These are phyloP conservation scores for Todiramphus chloris DNA, from an alignment of 2,113 vertebrate species.

Conservation along the genomic window DNA sequence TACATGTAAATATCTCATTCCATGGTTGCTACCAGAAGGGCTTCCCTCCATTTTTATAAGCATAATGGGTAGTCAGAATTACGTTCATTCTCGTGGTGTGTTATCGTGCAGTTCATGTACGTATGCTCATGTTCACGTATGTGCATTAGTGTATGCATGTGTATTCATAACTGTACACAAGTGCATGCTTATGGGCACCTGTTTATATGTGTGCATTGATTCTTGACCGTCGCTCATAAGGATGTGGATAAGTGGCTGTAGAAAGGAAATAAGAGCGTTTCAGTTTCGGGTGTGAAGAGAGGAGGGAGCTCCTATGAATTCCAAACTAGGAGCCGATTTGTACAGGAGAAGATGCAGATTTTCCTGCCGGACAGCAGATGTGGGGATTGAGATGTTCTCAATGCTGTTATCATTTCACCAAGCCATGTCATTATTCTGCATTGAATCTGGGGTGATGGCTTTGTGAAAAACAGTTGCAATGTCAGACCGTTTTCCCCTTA, in stretches of 20 bases:
- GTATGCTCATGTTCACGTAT: neutral
- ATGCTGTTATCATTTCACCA: neutral
- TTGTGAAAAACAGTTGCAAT: neutral
- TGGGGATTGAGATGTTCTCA: neutral
- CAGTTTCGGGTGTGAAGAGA: neutral
- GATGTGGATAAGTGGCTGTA: neutral
- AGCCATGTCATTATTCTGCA: neutral
- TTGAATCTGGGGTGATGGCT: neutral
- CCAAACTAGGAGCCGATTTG: neutral
- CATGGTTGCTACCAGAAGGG: neutral
- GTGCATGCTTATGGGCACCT: neutral
- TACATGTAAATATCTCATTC: neutral
- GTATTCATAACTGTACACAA: neutral
- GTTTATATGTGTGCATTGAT: neutral
- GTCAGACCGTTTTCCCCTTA: neutral
- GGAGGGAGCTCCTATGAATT: neutral
- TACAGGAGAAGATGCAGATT: neutral
- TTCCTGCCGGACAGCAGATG: neutral
- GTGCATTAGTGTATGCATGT: neutral
- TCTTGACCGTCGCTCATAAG: neutral
- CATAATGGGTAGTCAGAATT: neutral
- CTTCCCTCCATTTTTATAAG: slow-evolving; percentile 21
- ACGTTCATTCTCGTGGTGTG: neutral
- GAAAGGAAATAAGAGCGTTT: neutral
- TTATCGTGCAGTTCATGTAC: neutral